These are phyloP conservation scores for Nephotettix cincticeps DNA, from an alignment of 1,140 invertebrate genomes.

Conservation along the genomic window DNA sequence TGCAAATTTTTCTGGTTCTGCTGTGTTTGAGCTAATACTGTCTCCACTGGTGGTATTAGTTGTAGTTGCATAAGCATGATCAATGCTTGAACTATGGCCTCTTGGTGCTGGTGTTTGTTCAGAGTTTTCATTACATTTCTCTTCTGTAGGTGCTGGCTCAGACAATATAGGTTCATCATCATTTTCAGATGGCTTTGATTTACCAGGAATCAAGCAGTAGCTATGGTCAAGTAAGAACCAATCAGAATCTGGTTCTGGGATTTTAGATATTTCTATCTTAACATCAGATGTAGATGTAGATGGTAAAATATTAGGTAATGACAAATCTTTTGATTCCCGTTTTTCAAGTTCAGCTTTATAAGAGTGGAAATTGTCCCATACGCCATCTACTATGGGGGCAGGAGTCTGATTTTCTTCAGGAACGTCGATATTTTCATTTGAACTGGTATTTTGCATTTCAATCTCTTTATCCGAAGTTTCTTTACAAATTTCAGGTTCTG, in stretches of 20 bases:
- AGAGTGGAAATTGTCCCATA: slow-evolving; percentile 79
- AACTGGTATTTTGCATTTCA: slow-evolving; percentile 11
- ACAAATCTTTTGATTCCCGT: slow-evolving; percentile 40
- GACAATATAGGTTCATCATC: slow-evolving; percentile 18
- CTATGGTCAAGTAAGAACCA: slow-evolving; percentile 57
- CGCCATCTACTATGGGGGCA: slow-evolving; percentile 61
- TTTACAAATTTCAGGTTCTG: slow-evolving; percentile 8
- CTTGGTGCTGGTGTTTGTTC: slow-evolving; percentile 2
- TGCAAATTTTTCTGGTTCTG: neutral
- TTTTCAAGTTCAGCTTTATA: slow-evolving; percentile 60
- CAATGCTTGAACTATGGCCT: slow-evolving; percentile 28
- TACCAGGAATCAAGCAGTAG: slow-evolving; percentile 50
- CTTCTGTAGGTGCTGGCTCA: slow-evolving; percentile 27
- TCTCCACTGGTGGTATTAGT: neutral
- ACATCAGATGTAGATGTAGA: neutral
- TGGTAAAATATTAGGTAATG: slow-evolving; percentile 3
- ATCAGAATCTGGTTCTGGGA: slow-evolving; percentile 22
- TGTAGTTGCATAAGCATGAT: slow-evolving; percentile 25
- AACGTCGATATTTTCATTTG: slow-evolving; percentile 9
- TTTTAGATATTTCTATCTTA: slow-evolving; percentile 31
- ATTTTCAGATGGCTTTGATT: slow-evolving; percentile 18
- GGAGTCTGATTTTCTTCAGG: slow-evolving; percentile 37
- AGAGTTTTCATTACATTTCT: slow-evolving; percentile 26
- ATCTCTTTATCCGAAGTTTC: slow-evolving; percentile 17
- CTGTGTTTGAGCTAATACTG: neutral